phyloP scores from a whole-genome alignment of 2,797 vertebrate genomes.

The Hephaestus fuliginosus region DNA sequence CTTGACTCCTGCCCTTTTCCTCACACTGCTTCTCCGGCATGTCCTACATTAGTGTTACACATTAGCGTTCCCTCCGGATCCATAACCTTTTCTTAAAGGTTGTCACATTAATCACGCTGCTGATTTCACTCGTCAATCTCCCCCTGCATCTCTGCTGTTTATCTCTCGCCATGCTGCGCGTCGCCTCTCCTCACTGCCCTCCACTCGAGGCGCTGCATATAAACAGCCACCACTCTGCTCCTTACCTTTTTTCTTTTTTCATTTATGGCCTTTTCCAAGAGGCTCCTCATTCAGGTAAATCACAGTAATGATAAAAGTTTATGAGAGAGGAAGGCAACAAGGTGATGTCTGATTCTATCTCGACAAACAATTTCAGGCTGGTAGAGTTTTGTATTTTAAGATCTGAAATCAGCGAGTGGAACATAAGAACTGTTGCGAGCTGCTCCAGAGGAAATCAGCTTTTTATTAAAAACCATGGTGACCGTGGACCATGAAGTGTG shows the following conservation, averaged over 20 bases:
- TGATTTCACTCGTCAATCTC: conserved; percentile 76
- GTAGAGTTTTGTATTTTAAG: conserved; percentile 38
- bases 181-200: conserved; percentile 44
- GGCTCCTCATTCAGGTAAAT: conserved; percentile 47
- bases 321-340: conserved; percentile 48
- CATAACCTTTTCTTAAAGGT: conserved; percentile 86
- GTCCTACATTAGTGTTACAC: conserved; percentile 68
- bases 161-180: conserved; percentile 51
- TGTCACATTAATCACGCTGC: conserved; percentile 84
- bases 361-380: conserved; percentile 50
- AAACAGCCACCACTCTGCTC: conserved; percentile 38
- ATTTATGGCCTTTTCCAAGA: conserved; percentile 35
- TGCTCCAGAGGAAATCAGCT: conserved; percentile 42
- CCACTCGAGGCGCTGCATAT: conserved; percentile 44
- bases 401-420: conserved; percentile 45
- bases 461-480: conserved; percentile 38
- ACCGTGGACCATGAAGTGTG: conserved; percentile 14
- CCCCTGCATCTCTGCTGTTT: conserved; percentile 56
- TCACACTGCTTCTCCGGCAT: conserved; percentile 59
- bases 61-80: conserved; percentile 77
- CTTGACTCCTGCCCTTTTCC: conserved; percentile 79
- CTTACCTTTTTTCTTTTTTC: conserved; percentile 11
- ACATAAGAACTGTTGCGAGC: conserved; percentile 12
- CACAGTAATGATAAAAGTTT: conserved; percentile 42
- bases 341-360: conserved; percentile 45